Evolutionary conservation across 2,113 vertebrate species (phyloP), one percentile per base, ranked within the genome.

Genomic region (Neodon shergylaensis): DNA sequence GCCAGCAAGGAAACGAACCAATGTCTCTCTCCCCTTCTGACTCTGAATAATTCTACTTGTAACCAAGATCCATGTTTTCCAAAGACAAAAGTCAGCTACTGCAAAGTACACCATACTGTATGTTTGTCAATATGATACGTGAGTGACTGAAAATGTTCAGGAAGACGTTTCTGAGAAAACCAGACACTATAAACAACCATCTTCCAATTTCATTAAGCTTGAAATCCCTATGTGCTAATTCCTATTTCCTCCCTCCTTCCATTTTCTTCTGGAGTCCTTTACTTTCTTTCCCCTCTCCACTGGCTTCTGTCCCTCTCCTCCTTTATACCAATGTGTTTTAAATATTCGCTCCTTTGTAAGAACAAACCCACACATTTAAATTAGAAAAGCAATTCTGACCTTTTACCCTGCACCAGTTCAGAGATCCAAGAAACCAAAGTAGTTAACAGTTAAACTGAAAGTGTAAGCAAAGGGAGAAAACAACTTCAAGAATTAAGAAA

Each of bases 121-220:
- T 44, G 31, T 14, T 84, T n/a, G 9, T 68, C 14, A 66, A n/a
- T 89, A 52, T 8, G 28, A 54, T 47, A 21, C 10, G 4, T 68
- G 39, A 77, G 33, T 76, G 66, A 36, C 58, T 77, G 83, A 91
- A 94, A 88, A 83, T 63, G 7, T 39, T 24, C 63, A 85, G 8
- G 54, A 94, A 88, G 47, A n/a, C 31, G 39, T 94, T 88, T 83
- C 83, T 91, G 44, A 87, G 47, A 58, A 96, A 81, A 91, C 44
- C 3, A 92, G 88, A 52, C 47, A 81, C 36, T 58, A 82, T 81
- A 74, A 87, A 49, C 74, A 58, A 66, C 11, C 42, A 44, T 28
- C n/a, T 74, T 87, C 58, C 66, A 58, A 39, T 82, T 87, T 68
- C 74, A 81, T 86, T 73, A 66, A 94, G 42, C n/a, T 26, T 68